These are phyloP conservation scores for Tetragnatha versicolor DNA, from an alignment of 1,140 invertebrate species.

Conservation along the genomic window DNA sequence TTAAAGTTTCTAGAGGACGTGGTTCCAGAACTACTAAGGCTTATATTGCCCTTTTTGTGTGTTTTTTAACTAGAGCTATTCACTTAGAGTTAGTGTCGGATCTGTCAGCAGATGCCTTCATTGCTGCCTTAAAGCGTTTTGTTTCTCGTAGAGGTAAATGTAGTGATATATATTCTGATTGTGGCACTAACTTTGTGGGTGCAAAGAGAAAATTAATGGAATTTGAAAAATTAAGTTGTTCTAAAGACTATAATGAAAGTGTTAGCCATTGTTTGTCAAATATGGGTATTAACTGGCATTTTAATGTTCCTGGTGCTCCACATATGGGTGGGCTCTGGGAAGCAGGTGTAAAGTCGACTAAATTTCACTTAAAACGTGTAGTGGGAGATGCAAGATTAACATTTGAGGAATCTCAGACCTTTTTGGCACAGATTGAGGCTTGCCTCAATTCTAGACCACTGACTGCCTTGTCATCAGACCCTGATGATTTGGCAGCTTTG, in stretches of 20 bases:
- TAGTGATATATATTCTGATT: no score
- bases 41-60: neutral
- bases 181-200: no score
- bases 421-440: no score
- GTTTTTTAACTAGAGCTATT: slow-evolving; percentile 2
- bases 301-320: neutral
- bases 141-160: no score
- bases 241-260: neutral
- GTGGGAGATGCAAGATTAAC: slow-evolving; percentile 45
- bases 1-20: neutral
- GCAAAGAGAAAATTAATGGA: no score
- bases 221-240: no score
- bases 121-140: no score
- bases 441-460: no score
- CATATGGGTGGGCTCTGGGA: slow-evolving; percentile 5
- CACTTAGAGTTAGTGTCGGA: neutral
- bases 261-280: neutral
- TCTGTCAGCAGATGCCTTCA: no score
- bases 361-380: slow-evolving; percentile 56
- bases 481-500: no score
- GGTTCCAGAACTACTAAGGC: neutral
- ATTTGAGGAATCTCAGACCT: slow-evolving; percentile 59
- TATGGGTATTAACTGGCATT: slow-evolving; percentile 2
- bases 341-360: slow-evolving; percentile 40
- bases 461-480: no score